phyloP scores from a whole-genome alignment of 2,888 invertebrate species.

The Torymus texanus region DNA sequence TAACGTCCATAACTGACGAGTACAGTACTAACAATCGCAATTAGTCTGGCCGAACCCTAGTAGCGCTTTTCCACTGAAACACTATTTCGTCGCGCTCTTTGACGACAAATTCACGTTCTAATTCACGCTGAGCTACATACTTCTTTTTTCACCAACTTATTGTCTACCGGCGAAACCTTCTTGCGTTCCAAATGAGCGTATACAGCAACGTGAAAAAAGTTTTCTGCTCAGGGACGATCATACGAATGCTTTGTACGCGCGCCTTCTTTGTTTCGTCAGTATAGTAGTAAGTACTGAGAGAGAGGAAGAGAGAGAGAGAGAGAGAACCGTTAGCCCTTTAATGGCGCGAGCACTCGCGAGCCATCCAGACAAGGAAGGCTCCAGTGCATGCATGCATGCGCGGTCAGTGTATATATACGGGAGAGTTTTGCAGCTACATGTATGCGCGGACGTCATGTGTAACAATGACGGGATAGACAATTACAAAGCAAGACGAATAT shows the following conservation, averaged over 20 bases:
- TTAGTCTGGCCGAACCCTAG: too few species aligned
- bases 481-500: not conserved
- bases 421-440: not conserved
- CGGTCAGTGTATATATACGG: not conserved
- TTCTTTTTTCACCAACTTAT: too few species aligned
- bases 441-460: not conserved
- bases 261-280: conserved; percentile 13
- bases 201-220: too few species aligned
- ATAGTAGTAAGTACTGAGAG: too few species aligned
- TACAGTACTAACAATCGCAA: too few species aligned
- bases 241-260: not conserved
- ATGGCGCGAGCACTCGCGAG: not conserved
- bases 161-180: not conserved
- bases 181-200: too few species aligned
- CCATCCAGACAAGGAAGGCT: conserved; percentile 2
- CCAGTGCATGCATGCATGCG: not conserved
- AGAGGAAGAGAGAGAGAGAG: not conserved
- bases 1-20: too few species aligned
- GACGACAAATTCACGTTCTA: too few species aligned
- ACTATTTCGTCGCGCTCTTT: too few species aligned
- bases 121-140: too few species aligned
- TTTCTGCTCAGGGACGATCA: too few species aligned
- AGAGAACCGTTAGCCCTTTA: conserved; percentile 40
- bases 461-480: not conserved
- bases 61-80: too few species aligned